These are phyloP conservation scores for Dasyurus viverrinus DNA, from an alignment of 2,113 vertebrate genomes.

Conservation along the genomic window DNA sequence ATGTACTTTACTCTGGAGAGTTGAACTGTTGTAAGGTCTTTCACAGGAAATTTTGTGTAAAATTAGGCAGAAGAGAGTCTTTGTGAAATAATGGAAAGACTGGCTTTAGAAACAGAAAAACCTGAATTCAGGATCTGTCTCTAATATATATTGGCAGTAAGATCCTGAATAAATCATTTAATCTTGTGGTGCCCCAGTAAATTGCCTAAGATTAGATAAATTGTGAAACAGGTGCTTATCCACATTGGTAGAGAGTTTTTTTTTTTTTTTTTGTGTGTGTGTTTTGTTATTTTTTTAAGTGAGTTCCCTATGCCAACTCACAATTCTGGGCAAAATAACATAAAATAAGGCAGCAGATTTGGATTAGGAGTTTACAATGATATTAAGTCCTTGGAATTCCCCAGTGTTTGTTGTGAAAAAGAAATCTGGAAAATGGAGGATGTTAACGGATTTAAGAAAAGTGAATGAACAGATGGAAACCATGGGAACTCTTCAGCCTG, in stretches of 20 bases:
- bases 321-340: not conserved
- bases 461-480: too few species aligned
- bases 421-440: too few species aligned
- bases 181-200: not conserved
- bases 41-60: not conserved
- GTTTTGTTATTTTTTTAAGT: not conserved
- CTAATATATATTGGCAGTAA: not conserved
- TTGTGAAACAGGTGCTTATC: not conserved
- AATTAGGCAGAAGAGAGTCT: not conserved
- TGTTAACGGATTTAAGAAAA: too few species aligned
- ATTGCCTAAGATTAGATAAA: not conserved
- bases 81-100: not conserved
- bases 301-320: not conserved
- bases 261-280: too few species aligned
- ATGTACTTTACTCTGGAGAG: not conserved
- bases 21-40: not conserved
- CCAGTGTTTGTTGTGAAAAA: too few species aligned
- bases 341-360: not conserved
- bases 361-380: not conserved
- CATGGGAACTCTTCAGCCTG: too few species aligned
- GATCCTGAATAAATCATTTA: not conserved
- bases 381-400: too few species aligned
- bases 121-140: not conserved
- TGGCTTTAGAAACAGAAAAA: not conserved
- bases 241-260: not conserved